Evolutionary conservation across 2,888 invertebrate genomes (phyloP), one percentile per base, ranked within the genome.

Genomic region (Aethes cnicana): DNA sequence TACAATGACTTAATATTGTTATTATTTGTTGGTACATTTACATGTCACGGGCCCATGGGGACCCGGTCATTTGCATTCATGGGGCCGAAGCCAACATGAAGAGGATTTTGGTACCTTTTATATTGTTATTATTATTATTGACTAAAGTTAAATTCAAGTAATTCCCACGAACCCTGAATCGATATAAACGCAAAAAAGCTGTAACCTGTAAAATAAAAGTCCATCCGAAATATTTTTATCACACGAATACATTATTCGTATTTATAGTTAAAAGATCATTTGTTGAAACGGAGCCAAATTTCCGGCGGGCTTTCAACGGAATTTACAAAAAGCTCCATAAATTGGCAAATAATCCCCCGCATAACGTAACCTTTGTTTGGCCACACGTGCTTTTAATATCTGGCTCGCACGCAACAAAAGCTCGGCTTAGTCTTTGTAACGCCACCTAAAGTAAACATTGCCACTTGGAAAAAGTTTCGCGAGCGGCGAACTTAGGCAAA

Each of bases 331-430:
- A 88, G 87, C 77, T 77, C 85, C 81, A 89, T 88, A 88, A 89
- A 89, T 89, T 88, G 89, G 87, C 87, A 84, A 86, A 89, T 89
- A 88, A 89, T 89, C 89, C 84, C 80, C 89, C 88, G 84, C 88
- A 89, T 87, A 88, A 87, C 88, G 88, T 75, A 84, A 89, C 89
- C 88, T 88, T 89, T 89, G 89, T 89, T 84, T 86, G 89, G 85
- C 85, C 89, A 88, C 89, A 89, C 89, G 88, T 89, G 89, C 87
- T 88, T 88, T 89, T 88, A 87, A 89, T 87, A 84, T 84, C 79
- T 77, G 74, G 73, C 76, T 69, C 66, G 68, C 54, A 61, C 62
- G 72, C 74, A 74, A 84, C 87, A 85, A 87, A 77, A 79, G 75
- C 77, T 72, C 80, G 84, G 85, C 85, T 87, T 81, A 79, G 81